phyloP scores from a whole-genome alignment of 2,888 invertebrate genomes.

The Cataglyphis cursor region DNA sequence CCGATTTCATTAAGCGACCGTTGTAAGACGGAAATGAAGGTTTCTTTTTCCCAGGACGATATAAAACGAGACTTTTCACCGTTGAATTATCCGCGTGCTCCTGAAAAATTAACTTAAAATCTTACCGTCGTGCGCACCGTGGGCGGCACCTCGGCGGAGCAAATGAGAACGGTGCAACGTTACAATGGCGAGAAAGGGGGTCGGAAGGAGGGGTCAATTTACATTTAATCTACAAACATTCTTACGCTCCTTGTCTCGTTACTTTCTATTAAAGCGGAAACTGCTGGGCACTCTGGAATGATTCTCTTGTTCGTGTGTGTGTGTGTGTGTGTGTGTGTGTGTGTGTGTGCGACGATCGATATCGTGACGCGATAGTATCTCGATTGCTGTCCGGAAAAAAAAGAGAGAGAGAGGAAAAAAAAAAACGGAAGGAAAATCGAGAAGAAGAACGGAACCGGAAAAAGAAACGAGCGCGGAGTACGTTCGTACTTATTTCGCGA shows the following conservation, averaged over 20 bases:
- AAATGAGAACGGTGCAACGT: slow-evolving; percentile 53
- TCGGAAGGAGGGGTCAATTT: slow-evolving; percentile 39
- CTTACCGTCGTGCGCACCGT: slow-evolving; percentile 46
- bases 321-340: slow-evolving; percentile 32
- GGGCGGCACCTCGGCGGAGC: slow-evolving; percentile 37
- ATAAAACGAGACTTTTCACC: slow-evolving; percentile 54
- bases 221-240: slow-evolving; percentile 57
- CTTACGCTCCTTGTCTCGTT: slow-evolving; percentile 51
- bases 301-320: slow-evolving; percentile 37
- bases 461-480: not conserved
- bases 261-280: slow-evolving; percentile 48
- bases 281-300: slow-evolving; percentile 26
- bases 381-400: not conserved
- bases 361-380: slow-evolving; percentile 18
- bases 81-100: slow-evolving; percentile 56
- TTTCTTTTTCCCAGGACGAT: slow-evolving; percentile 36
- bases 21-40: slow-evolving; percentile 53
- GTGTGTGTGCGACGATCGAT: slow-evolving; percentile 47
- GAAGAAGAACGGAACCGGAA: not conserved
- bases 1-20: slow-evolving; percentile 39
- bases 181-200: slow-evolving; percentile 43
- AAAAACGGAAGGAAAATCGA: not conserved
- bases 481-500: slow-evolving; percentile 24
- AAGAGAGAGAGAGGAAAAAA: not conserved
- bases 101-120: slow-evolving; percentile 61